phyloP scores from a whole-genome alignment of 2,113 vertebrate genomes.

The Nibea albiflora region DNA sequence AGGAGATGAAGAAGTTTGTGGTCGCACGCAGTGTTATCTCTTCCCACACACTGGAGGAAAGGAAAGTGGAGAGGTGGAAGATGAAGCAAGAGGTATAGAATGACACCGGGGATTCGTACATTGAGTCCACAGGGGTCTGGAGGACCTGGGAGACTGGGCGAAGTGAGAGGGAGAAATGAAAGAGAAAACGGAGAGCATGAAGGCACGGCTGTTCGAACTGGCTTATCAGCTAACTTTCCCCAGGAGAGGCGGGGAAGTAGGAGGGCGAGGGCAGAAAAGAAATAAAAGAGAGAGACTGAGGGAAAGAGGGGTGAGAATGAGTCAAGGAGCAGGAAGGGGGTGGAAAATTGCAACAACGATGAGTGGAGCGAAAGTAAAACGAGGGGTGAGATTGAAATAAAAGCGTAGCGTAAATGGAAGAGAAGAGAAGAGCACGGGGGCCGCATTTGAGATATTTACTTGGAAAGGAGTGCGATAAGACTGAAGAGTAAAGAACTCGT shows the following conservation, averaged over 20 bases:
- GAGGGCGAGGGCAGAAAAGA: slow-evolving; percentile 13
- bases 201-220: slow-evolving; percentile 38
- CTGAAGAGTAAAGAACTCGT: neutral
- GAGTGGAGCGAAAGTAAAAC: slow-evolving; percentile 23
- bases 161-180: slow-evolving; percentile 50
- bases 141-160: slow-evolving; percentile 37
- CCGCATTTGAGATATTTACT: slow-evolving; percentile 32
- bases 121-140: slow-evolving; percentile 23
- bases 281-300: slow-evolving; percentile 21
- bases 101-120: slow-evolving; percentile 35
- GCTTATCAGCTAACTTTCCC: slow-evolving; percentile 56
- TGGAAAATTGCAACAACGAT: slow-evolving; percentile 22
- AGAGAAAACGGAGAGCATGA: slow-evolving; percentile 47
- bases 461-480: slow-evolving; percentile 26
- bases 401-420: slow-evolving; percentile 19
- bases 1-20: slow-evolving; percentile 33
- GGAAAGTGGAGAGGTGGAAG: slow-evolving; percentile 28
- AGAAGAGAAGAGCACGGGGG: slow-evolving; percentile 3
- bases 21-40: slow-evolving; percentile 33
- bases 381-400: slow-evolving; percentile 13
- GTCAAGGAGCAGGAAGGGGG: slow-evolving; percentile 25
- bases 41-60: slow-evolving; percentile 3
- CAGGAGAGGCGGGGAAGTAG: slow-evolving; percentile 28
- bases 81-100: slow-evolving; percentile 34
- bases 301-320: slow-evolving; percentile 27